These are phyloP conservation scores for Ericerus pela DNA, from an alignment of 1,140 invertebrate genomes.

Conservation along the genomic window DNA sequence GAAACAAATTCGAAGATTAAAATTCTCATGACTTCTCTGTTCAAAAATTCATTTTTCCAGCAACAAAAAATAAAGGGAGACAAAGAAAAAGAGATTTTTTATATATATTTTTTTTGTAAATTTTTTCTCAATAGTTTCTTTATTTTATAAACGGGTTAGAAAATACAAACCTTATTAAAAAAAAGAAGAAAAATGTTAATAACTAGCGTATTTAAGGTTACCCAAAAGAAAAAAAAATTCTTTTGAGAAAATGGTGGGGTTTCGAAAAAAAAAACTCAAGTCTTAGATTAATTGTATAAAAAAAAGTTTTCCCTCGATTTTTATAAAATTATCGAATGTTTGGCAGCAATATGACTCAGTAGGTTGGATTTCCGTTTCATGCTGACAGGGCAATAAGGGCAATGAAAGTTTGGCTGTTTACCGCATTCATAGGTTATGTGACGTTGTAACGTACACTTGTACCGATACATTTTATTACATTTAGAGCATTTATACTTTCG, in stretches of 20 bases:
- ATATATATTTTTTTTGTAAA: too few species aligned
- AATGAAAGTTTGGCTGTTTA: slow-evolving; percentile 39
- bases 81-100: too few species aligned
- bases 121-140: too few species aligned
- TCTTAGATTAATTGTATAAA: background rate
- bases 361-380: slow-evolving; percentile 40
- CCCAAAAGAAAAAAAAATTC: background rate
- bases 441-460: slow-evolving; percentile 35
- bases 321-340: slow-evolving; percentile 11
- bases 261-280: background rate
- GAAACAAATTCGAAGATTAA: too few species aligned
- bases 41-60: too few species aligned
- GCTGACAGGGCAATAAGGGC: slow-evolving; percentile 39
- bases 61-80: too few species aligned
- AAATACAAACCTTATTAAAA: slow-evolving; percentile 2
- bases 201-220: background rate
- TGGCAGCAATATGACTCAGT: slow-evolving; percentile 9
- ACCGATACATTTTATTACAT: slow-evolving; percentile 35
- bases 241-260: background rate
- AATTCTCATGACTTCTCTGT: too few species aligned
- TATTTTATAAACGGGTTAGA: slow-evolving; percentile 10
- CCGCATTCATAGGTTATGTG: slow-evolving; percentile 37
- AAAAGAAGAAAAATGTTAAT: background rate
- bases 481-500: slow-evolving; percentile 22
- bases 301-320: background rate